Conservation (phyloP, 2,888 invertebrate species). For the Chrysodeixis includens region DNA sequence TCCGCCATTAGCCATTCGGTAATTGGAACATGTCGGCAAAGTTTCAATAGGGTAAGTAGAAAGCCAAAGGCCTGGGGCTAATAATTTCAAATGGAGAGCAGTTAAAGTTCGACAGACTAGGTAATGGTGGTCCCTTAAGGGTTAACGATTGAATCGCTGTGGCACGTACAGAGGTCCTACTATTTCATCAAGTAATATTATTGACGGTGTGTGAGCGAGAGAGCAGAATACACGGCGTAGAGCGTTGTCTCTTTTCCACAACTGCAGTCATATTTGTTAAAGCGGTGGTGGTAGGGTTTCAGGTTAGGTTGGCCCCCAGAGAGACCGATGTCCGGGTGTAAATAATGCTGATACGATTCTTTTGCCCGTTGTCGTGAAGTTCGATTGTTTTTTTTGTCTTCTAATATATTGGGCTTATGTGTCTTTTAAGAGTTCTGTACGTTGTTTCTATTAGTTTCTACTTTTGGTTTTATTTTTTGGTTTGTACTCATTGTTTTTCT, state of each 20-base stretch:
- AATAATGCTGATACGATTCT: constrained; percentile 54
- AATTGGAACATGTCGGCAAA: constrained; percentile 59
- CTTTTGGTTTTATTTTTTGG: background rate
- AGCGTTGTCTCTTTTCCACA: no score
- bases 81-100: constrained; percentile 71
- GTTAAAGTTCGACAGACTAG: constrained; percentile 67
- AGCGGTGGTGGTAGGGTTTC: no score
- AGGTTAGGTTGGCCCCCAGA: constrained; percentile 30
- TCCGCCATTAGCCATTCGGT: constrained; percentile 45
- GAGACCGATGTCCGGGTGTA: constrained; percentile 42
- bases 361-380: constrained; percentile 37
- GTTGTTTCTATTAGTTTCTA: background rate
- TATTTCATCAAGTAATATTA: no score
- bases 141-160: constrained; percentile 62
- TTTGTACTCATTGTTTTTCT: no score
- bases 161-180: constrained; percentile 52
- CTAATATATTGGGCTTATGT: background rate
- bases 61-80: constrained; percentile 55
- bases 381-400: constrained; percentile 25
- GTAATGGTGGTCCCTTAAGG: constrained; percentile 64
- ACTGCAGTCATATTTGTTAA: no score
- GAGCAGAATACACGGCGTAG: no score
- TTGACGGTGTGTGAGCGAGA: no score
- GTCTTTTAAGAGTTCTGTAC: background rate
- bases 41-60: constrained; percentile 51